Conservation (phyloP, 2,888 invertebrate genomes). For the Trissolcus brochymenae region DNA sequence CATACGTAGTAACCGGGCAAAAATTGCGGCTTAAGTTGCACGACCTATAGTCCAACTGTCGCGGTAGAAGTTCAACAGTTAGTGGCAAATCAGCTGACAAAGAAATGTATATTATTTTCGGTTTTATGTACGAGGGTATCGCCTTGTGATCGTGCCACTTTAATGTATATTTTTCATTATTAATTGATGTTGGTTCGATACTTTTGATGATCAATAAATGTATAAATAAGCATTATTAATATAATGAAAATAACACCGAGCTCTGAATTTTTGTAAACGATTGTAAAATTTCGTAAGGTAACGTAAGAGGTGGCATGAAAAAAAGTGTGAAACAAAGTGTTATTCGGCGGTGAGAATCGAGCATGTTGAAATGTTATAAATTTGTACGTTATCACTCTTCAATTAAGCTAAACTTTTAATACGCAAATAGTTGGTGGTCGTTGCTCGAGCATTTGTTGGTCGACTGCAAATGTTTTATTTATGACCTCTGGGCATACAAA, state of each 20-base stretch:
- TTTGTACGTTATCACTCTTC: too few relatives aligned
- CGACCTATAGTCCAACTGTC: too few relatives aligned
- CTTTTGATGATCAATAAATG: constrained; percentile 19
- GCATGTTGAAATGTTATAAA: too few relatives aligned
- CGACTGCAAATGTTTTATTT: constrained; percentile 22
- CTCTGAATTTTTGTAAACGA: background rate
- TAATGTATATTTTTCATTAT: constrained; percentile 19
- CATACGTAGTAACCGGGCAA: background rate
- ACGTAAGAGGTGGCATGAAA: background rate
- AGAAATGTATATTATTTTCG: background rate
- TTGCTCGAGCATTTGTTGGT: background rate
- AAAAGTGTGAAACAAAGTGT: too few relatives aligned
- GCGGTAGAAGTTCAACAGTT: too few relatives aligned
- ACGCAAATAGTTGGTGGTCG: background rate
- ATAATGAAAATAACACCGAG: background rate
- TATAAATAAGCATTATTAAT: constrained; percentile 7
- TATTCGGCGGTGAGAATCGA: too few relatives aligned
- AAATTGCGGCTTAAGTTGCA: background rate
- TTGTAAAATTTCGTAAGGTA: background rate
- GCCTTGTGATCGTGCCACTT: constrained; percentile 8
- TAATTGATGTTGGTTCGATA: constrained; percentile 14
- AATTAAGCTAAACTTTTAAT: constrained; percentile 2
- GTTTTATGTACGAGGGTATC: background rate
- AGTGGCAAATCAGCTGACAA: background rate
- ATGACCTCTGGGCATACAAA: constrained; percentile 1